phyloP scores from a whole-genome alignment of 2,113 vertebrate genomes.

The Fregetta grallaria region DNA sequence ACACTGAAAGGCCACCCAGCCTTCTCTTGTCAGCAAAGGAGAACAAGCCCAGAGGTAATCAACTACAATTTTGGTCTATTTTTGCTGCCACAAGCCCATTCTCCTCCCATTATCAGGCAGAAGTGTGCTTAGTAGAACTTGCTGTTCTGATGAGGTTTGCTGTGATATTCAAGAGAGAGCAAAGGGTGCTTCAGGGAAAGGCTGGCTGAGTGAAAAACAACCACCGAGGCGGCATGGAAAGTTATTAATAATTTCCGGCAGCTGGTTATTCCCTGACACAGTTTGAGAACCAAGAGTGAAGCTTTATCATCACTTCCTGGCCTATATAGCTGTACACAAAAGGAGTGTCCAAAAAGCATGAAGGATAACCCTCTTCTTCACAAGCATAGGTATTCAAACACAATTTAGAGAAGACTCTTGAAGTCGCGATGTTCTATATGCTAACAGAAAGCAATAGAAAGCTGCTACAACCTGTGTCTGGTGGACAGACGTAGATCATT shows the following conservation, averaged over 20 bases:
- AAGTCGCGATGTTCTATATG: neutral
- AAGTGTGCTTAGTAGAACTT: neutral
- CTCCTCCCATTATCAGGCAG: neutral
- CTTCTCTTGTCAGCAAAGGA: neutral
- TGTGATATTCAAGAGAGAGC: neutral
- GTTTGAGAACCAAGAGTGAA: neutral
- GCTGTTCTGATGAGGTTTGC: neutral
- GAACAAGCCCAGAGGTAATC: neutral
- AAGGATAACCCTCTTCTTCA: neutral
- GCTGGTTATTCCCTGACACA: neutral
- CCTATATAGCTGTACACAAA: neutral
- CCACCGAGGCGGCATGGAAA: neutral
- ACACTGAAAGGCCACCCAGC: neutral
- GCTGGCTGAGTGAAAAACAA: neutral
- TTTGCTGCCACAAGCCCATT: neutral
- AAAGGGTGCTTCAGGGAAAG: neutral
- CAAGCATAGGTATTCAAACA: neutral
- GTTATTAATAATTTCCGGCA: neutral
- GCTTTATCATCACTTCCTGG: neutral
- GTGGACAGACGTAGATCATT: neutral
- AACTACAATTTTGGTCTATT: neutral
- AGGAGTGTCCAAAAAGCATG: neutral
- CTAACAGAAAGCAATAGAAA: neutral
- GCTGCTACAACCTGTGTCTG: neutral
- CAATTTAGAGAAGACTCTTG: neutral